These are phyloP conservation scores for Papilio aristodemus DNA, from an alignment of 1,140 invertebrate species.

Conservation along the genomic window DNA sequence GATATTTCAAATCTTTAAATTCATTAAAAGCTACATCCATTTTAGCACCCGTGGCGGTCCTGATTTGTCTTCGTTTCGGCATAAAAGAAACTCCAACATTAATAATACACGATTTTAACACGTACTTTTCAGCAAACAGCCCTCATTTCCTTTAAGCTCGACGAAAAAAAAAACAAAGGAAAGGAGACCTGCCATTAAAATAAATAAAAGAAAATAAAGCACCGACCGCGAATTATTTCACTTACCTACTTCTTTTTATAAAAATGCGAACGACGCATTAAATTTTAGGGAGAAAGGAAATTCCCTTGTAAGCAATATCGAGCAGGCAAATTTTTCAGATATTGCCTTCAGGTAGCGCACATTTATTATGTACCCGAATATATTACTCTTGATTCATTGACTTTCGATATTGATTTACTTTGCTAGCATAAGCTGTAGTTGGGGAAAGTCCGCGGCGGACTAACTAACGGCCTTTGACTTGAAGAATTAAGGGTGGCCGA, in stretches of 20 bases:
- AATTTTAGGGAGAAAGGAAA: conserved; percentile 80
- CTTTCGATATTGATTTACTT: conserved; percentile 80
- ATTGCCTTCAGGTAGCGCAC: conserved; percentile 80
- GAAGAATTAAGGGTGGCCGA: conserved; percentile 63
- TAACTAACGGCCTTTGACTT: conserved; percentile 65
- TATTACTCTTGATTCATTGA: conserved; percentile 81
- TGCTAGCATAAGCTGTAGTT: conserved; percentile 77
- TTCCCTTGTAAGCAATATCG: conserved; percentile 80
- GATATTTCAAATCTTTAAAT: conserved; percentile 49
- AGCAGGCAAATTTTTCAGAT: conserved; percentile 80
- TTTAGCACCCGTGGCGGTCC: conserved; percentile 57
- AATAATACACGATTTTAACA: conserved; percentile 65
- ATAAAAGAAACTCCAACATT: conserved; percentile 57
- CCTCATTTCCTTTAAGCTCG: conserved; percentile 59
- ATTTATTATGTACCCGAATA: conserved; percentile 81
- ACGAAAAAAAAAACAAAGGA: conserved; percentile 65
- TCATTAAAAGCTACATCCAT: conserved; percentile 58
- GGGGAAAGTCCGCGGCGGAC: conserved; percentile 56
- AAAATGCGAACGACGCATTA: conserved; percentile 80
- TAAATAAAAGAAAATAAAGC: conserved; percentile 79
- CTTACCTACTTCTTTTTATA: conserved; percentile 79
- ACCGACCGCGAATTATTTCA: conserved; percentile 78
- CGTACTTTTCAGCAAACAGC: conserved; percentile 55
- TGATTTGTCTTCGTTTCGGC: conserved; percentile 56
- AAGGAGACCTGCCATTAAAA: conserved; percentile 77